Conservation (phyloP, 2,113 vertebrate genomes). For the Ammospiza nelsoni region DNA sequence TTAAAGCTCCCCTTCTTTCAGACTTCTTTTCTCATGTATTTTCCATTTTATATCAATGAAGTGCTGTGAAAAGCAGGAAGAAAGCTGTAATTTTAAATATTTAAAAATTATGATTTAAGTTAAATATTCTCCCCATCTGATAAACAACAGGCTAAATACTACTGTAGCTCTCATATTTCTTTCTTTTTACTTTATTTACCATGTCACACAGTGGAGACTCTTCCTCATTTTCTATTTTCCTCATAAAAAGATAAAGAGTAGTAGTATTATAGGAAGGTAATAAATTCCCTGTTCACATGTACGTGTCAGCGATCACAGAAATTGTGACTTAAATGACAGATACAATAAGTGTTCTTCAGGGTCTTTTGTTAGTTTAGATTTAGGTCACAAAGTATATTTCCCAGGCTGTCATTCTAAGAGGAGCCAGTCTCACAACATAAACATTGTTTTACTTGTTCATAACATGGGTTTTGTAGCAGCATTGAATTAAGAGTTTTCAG, state of each 20-base stretch:
- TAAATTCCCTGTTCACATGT: not conserved
- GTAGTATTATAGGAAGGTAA: not conserved
- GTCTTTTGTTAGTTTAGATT: slow-evolving; percentile 28
- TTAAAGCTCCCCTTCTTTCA: slow-evolving; percentile 12
- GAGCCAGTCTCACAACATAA: not conserved
- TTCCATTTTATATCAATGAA: slow-evolving; percentile 24
- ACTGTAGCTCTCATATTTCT: not conserved
- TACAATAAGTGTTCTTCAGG: not conserved
- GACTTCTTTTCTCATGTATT: slow-evolving; percentile 7
- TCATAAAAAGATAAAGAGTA: not conserved
- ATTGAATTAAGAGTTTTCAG: slow-evolving; percentile 6
- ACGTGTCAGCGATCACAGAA: slow-evolving; percentile 16
- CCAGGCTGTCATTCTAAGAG: not conserved
- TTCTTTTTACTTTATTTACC: not conserved
- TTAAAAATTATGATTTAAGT: not conserved
- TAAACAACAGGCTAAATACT: not conserved
- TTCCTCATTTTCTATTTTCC: not conserved
- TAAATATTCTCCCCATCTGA: not conserved
- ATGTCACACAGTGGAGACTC: not conserved
- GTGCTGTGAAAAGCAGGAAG: not conserved
- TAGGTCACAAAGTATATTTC: slow-evolving; percentile 28
- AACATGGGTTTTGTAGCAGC: not conserved
- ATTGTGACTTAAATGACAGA: not conserved
- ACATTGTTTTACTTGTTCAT: not conserved
- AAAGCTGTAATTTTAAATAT: not conserved